Conservation (phyloP, 2,888 invertebrate genomes). For the Archips crataeganus region DNA sequence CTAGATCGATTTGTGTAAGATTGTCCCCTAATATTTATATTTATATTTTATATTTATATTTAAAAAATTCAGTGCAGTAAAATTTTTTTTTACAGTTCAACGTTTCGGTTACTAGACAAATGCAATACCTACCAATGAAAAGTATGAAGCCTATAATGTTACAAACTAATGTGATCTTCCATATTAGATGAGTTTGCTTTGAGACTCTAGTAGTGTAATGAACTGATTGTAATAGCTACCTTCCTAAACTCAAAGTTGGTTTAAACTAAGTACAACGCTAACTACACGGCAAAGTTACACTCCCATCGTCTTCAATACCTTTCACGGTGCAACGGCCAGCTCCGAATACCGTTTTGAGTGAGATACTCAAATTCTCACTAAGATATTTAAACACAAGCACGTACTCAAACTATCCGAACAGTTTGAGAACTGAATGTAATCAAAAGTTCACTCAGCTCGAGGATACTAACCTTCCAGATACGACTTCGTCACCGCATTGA, state of each 20-base stretch:
- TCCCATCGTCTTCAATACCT: background rate
- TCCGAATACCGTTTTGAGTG: background rate
- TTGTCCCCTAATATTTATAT: too few species aligned
- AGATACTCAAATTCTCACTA: constrained; percentile 22
- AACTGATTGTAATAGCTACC: background rate
- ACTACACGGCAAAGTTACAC: background rate
- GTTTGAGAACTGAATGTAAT: constrained; percentile 37
- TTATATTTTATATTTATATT: too few species aligned
- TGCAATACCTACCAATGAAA: too few species aligned
- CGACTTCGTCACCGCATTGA: background rate
- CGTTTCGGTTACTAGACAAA: too few species aligned
- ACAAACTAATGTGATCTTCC: too few species aligned
- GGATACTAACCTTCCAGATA: constrained; percentile 14
- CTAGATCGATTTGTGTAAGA: too few species aligned
- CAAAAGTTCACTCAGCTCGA: constrained; percentile 24
- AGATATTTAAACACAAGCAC: constrained; percentile 37
- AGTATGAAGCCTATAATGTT: too few species aligned
- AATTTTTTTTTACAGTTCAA: too few species aligned
- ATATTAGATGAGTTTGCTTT: too few species aligned
- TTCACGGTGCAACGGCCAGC: background rate
- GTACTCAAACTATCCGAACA: constrained; percentile 35
- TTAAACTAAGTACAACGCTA: background rate
- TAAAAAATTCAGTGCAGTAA: too few species aligned
- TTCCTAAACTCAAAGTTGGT: too few species aligned
- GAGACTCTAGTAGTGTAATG: too few species aligned